Conservation (phyloP, 2,113 vertebrate species). For the Semnornis frantzii region DNA sequence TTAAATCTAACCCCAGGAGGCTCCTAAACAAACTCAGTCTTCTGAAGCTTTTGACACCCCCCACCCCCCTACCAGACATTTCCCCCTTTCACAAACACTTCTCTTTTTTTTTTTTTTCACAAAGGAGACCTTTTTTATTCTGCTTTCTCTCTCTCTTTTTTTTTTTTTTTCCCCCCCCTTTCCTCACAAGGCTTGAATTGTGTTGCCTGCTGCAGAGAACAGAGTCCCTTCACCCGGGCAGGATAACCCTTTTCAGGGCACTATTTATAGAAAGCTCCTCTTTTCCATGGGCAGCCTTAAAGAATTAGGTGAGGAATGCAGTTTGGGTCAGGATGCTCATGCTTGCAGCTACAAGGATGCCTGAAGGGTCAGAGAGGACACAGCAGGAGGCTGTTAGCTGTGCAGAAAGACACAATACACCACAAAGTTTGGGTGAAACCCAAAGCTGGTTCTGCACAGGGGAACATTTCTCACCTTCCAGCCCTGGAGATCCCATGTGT, state of each 20-base stretch:
- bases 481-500: not conserved
- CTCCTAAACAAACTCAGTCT: not conserved
- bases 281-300: not conserved
- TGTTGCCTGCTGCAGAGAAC: not conserved
- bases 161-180: not conserved
- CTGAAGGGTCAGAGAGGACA: not conserved
- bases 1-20: not conserved
- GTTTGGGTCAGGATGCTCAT: not conserved
- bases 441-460: no score
- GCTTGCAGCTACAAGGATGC: not conserved
- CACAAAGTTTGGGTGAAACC: not conserved
- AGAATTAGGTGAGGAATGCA: not conserved
- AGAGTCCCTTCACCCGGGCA: not conserved
- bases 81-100: not conserved
- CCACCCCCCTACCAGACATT: not conserved
- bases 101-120: not conserved
- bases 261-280: not conserved
- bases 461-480: not conserved
- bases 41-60: not conserved
- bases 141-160: not conserved
- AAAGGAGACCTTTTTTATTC: not conserved
- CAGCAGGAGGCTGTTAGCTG: not conserved
- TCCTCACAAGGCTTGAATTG: not conserved
- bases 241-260: not conserved
- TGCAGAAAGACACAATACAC: not conserved